Percentiles rank a stretch among this genome's conserved stretches.
Evolutionary conservation across 2,113 vertebrate species (phyloP).

Genomic region (Oxyruncus cristatus): DNA sequence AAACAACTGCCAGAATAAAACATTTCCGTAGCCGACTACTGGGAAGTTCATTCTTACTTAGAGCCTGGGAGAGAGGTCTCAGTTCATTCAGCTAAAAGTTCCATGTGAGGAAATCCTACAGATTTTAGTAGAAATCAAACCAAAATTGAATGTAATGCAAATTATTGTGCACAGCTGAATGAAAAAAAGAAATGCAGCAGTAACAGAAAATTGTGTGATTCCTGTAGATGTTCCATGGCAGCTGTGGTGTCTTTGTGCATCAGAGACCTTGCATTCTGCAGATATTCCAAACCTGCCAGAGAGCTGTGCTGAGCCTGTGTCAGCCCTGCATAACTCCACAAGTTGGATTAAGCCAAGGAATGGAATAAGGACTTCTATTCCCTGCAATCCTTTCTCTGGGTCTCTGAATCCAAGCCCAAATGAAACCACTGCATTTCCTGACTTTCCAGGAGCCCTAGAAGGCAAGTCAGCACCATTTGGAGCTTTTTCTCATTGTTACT

Average conservation of each 20-base stretch:
- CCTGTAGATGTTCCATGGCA: neutral
- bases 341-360: neutral
- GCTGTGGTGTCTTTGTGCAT: neutral
- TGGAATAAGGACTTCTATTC: neutral
- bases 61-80: neutral
- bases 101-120: neutral
- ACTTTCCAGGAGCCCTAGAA: neutral
- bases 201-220: neutral
- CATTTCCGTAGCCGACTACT: neutral
- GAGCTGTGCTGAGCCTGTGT: neutral
- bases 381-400: neutral
- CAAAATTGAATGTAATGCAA: neutral
- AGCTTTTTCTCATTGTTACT: neutral
- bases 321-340: neutral
- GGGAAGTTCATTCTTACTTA: neutral
- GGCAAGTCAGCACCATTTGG: neutral
- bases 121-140: neutral
- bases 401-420: neutral
- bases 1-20: neutral
- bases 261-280: neutral
- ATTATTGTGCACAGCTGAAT: neutral
- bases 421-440: neutral
- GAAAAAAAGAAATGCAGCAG: neutral
- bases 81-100: neutral
- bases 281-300: neutral